Conservation (phyloP, 1,140 invertebrate species). For the Trichoplusia ni region DNA sequence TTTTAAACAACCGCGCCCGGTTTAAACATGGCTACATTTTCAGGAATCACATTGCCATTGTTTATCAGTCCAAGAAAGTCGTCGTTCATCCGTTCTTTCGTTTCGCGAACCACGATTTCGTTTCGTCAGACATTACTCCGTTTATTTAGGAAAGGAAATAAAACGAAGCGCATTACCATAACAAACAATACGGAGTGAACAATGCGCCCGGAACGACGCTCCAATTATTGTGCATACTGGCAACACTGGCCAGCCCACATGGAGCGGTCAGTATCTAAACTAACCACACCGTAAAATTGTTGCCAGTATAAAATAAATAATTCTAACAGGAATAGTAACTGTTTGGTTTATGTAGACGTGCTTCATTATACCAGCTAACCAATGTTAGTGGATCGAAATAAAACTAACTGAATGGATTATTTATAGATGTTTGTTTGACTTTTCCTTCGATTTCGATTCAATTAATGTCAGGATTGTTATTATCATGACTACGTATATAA, state of each 20-base stretch:
- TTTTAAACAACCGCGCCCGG: not conserved
- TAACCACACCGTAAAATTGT: not conserved
- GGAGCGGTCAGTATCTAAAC: slow-evolving; percentile 30
- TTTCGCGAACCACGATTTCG: slow-evolving; percentile 18
- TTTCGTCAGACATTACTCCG: slow-evolving; percentile 1
- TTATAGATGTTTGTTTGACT: slow-evolving; percentile 4
- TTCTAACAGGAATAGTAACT: not conserved
- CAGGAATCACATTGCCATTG: slow-evolving; percentile 17
- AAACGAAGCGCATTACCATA: slow-evolving; percentile 48
- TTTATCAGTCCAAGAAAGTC: not conserved
- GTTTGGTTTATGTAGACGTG: not conserved
- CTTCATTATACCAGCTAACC: slow-evolving; percentile 1
- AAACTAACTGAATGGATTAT: not conserved
- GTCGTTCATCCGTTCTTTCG: not conserved
- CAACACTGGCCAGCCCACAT: slow-evolving; percentile 15
- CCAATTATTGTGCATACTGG: slow-evolving; percentile 46
- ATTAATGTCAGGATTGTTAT: not conserved
- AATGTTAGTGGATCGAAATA: not conserved
- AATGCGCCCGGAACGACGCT: slow-evolving; percentile 56
- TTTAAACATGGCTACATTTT: slow-evolving; percentile 10
- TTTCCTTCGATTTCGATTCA: slow-evolving; percentile 6
- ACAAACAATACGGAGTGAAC: slow-evolving; percentile 46
- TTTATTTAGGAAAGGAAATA: slow-evolving; percentile 43
- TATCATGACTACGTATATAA: too few species aligned
- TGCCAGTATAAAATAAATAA: slow-evolving; percentile 2